phyloP scores from a whole-genome alignment of 1,140 invertebrate species.

The Bombyx mandarina region DNA sequence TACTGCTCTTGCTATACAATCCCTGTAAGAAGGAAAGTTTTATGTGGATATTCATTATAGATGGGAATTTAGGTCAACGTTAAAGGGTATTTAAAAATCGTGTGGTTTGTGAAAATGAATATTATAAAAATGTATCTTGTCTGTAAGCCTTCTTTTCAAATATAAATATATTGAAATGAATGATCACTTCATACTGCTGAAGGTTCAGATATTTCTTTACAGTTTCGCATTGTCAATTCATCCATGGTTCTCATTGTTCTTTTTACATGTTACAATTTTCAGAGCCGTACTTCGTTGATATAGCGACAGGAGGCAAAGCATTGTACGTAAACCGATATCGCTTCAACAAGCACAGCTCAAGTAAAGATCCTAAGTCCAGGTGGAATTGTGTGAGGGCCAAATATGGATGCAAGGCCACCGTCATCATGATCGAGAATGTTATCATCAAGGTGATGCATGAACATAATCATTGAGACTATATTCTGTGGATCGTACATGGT shows the following conservation, averaged over 20 bases:
- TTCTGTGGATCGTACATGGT: too few species aligned
- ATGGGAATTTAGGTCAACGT: too few species aligned
- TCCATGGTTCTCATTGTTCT: background rate
- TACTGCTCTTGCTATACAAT: too few species aligned
- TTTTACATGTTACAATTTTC: background rate
- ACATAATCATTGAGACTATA: conserved; percentile 22
- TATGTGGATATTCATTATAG: too few species aligned
- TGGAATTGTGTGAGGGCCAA: conserved; percentile 22
- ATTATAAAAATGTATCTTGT: too few species aligned
- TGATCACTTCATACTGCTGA: too few species aligned
- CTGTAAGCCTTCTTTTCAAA: too few species aligned
- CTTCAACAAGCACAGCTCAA: conserved; percentile 24
- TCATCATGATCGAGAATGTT: conserved; percentile 15
- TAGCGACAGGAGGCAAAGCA: conserved; percentile 11
- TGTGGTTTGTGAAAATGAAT: too few species aligned
- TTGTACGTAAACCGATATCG: conserved; percentile 18
- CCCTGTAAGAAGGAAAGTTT: too few species aligned
- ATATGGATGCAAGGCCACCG: conserved; percentile 7
- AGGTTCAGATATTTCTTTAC: too few species aligned
- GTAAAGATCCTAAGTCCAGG: conserved; percentile 17
- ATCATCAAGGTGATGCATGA: conserved; percentile 17
- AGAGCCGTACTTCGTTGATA: conserved; percentile 15
- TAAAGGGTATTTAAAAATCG: too few species aligned
- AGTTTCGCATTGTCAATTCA: background rate
- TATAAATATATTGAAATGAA: too few species aligned